Base-by-base conservation (phyloP, 2,888 invertebrate genomes). In the Nephrocerus scutellatus region DNA sequence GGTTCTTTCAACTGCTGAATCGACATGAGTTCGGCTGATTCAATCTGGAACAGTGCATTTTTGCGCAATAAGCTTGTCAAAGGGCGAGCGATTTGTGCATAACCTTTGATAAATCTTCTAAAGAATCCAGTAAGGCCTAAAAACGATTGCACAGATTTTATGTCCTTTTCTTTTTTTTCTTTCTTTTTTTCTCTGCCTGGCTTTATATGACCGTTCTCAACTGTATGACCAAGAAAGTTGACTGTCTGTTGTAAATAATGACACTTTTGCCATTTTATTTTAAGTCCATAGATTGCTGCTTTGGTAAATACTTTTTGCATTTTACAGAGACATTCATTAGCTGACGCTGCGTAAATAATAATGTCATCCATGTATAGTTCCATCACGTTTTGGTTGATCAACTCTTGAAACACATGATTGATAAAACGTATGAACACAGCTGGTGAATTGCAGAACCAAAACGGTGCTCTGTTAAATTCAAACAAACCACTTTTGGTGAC, bases 391-490 rank as follows among this genome's bases (percentile, higher is more conserved):
- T 44, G 14, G 14, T 22, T 26, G 4, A 45, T 43, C 13, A 46
- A 31, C 14, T 32, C 10, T 16, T 43, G 18, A 19, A 48, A 47
- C 6, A 47, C 31, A 9, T 10, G 16, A 5, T 46, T 43, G 2
- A 46, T 38, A 23, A 36, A 49, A 10, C 62, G 30, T 19, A 50
- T 57, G 31, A 68, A 65, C 13, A 56, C 52, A 9, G 54, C 49
- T 10, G 66, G 67, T 5, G 53, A 53, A 19, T 59, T 63, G 21
- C 55, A 60, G 8, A 66, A 36, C 5, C 66, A 67, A 52, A 68
- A 70, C 0, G 65, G 66, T 24, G 52, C 53, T 44, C 47, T 55
- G n/a, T 55, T 31, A 43, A 68, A 69, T 43, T 70, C 63, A 46
- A 45, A 67, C 15, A 60, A 63, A 2, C 64, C 66, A 38, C 51